Base-by-base conservation (phyloP, 1,140 invertebrate species). In the Danaus plexippus region DNA sequence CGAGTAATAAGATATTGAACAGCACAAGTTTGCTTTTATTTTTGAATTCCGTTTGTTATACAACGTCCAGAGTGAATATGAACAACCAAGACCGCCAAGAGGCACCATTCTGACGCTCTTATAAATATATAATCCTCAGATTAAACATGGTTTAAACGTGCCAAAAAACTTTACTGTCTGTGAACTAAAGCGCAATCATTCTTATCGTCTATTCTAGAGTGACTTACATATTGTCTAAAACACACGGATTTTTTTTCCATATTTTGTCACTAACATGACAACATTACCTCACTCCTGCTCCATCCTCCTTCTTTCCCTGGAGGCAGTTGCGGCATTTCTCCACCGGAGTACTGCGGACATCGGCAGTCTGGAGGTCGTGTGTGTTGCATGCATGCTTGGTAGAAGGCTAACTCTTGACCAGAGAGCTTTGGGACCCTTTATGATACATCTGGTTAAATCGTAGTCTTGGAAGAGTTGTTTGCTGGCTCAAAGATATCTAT, bases 351-450 rank as follows among this genome's bases (percentile, higher is more conserved):
- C 60, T 80, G 80, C 0, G 77, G 77, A 53, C 81, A 87, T 7
- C 77, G 65, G 63, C 80, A 86, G 64, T 83, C 80, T 4, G 77
- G 69, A 0, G 80, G 84, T n/a, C 79, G 64, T 1, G 70, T 63
- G 56, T 78, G 73, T 51, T 84, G 75, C 75, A 85, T 69, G 50
- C 80, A 82, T 66, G 77, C 84, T 46, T 76, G 71, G 63, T 80
- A 85, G 67, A 87, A 83, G 4, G 78, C 84, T 53, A 80, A 12
- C 58, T 82, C 80, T 47, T 83, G 52, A 0, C 73, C 80, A 9
- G 69, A 64, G 11, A 76, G 68, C 54, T 79, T 76, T 40, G 71
- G 77, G 0, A 70, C 53, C 15, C 75, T 84, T 40, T 51, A 68
- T 11, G 7, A 51, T 18, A 51, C 5, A 43, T 44, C 13, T 43